Conservation (phyloP, 1,140 invertebrate species). For the Hycleus phaleratus region DNA sequence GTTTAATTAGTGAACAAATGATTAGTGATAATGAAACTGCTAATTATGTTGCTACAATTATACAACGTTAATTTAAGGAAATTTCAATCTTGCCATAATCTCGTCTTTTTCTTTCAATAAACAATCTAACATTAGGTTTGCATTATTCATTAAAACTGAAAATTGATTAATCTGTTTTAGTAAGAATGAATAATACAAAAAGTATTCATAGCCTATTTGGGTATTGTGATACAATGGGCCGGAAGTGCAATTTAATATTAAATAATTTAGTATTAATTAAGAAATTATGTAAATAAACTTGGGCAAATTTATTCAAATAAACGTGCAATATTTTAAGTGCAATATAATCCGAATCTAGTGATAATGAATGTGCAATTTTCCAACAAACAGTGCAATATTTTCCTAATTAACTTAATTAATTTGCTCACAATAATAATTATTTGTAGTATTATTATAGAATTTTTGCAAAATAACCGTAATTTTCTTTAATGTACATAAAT, state of each 20-base stretch:
- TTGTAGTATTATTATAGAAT: too few species aligned
- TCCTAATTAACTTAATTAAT: background rate
- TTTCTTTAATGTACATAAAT: too few species aligned
- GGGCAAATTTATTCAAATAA: background rate
- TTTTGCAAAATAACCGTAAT: too few species aligned
- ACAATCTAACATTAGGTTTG: background rate
- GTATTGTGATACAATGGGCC: conserved; percentile 23
- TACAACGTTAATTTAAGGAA: background rate
- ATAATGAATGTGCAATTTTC: background rate
- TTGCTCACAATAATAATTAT: background rate
- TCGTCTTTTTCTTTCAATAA: background rate
- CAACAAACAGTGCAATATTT: background rate
- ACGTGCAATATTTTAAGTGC: background rate
- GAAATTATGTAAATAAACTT: background rate
- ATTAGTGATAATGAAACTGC: conserved; percentile 37
- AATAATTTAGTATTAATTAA: background rate
- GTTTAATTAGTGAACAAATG: conserved; percentile 21
- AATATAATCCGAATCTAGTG: background rate
- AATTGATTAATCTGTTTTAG: background rate
- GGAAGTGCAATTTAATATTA: conserved; percentile 24
- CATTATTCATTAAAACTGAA: background rate
- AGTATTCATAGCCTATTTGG: background rate
- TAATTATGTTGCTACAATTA: conserved; percentile 41
- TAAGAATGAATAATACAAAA: background rate
- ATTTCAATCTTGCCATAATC: background rate